phyloP scores from a whole-genome alignment of 2,113 vertebrate genomes.

The Amphiprion ocellaris region DNA sequence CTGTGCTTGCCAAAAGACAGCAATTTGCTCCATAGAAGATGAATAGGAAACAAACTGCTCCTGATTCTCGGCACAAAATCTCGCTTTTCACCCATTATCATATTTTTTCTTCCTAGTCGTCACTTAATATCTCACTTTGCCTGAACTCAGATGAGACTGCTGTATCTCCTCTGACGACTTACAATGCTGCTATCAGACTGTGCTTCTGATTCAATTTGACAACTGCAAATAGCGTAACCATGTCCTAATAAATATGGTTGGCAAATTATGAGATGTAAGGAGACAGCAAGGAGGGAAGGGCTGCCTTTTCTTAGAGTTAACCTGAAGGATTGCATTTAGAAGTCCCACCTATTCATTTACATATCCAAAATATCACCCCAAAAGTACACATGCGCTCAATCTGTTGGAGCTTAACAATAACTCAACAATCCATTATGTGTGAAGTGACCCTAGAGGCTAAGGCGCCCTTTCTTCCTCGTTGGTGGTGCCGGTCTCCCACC shows the following conservation, averaged over 20 bases:
- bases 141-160: no score
- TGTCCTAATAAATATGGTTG: constrained; percentile 27
- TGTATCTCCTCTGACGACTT: no score
- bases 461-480: constrained; percentile 52
- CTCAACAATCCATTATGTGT: constrained; percentile 58
- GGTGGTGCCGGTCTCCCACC: constrained; percentile 16
- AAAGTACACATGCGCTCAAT: background rate
- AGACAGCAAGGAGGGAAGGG: no score
- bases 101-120: background rate
- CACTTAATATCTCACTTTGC: background rate
- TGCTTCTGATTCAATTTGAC: no score
- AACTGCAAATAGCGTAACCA: background rate
- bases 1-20: constrained; percentile 11
- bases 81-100: background rate
- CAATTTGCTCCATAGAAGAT: constrained; percentile 24
- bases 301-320: no score
- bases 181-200: no score
- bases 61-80: constrained; percentile 22
- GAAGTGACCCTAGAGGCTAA: constrained; percentile 52
- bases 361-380: constrained; percentile 28
- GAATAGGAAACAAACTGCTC: constrained; percentile 24
- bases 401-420: constrained; percentile 36
- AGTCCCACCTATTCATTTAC: constrained; percentile 16
- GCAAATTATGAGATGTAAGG: no score
- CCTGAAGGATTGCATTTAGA: constrained; percentile 2